phyloP scores from a whole-genome alignment of 2,888 invertebrate genomes.

The Andricus curvator region DNA sequence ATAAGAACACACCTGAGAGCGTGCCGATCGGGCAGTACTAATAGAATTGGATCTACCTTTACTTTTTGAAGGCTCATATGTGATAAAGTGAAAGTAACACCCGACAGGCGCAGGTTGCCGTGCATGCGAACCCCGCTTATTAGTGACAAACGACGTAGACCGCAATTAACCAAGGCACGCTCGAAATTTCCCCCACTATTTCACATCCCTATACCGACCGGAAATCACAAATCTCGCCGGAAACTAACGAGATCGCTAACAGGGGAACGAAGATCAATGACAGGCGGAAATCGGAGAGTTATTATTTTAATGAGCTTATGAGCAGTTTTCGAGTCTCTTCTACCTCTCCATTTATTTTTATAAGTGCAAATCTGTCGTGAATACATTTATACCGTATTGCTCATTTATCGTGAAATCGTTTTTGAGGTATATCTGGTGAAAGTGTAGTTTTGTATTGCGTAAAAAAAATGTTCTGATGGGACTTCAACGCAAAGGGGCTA shows the following conservation, averaged over 20 bases:
- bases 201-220: neutral
- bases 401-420: too few relatives aligned
- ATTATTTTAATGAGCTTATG: neutral
- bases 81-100: slow-evolving; percentile 55
- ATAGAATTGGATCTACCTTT: slow-evolving; percentile 48
- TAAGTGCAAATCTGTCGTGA: neutral
- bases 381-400: neutral
- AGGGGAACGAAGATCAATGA: slow-evolving; percentile 17
- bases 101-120: slow-evolving; percentile 29
- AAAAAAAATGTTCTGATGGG: too few relatives aligned
- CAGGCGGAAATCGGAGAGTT: slow-evolving; percentile 4
- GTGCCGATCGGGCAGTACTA: neutral
- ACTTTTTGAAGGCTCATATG: slow-evolving; percentile 32
- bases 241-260: slow-evolving; percentile 2
- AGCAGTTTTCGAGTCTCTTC: neutral
- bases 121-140: slow-evolving; percentile 37
- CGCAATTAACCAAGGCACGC: slow-evolving; percentile 14
- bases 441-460: too few relatives aligned
- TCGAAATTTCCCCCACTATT: neutral
- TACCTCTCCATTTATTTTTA: neutral
- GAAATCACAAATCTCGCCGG: slow-evolving; percentile 12
- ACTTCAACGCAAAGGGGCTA: too few relatives aligned
- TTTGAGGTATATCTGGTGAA: too few relatives aligned
- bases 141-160: slow-evolving; percentile 31
- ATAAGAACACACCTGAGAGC: neutral